Base-by-base conservation (phyloP, 2,797 vertebrate genomes). In the Australoheros facetus region DNA sequence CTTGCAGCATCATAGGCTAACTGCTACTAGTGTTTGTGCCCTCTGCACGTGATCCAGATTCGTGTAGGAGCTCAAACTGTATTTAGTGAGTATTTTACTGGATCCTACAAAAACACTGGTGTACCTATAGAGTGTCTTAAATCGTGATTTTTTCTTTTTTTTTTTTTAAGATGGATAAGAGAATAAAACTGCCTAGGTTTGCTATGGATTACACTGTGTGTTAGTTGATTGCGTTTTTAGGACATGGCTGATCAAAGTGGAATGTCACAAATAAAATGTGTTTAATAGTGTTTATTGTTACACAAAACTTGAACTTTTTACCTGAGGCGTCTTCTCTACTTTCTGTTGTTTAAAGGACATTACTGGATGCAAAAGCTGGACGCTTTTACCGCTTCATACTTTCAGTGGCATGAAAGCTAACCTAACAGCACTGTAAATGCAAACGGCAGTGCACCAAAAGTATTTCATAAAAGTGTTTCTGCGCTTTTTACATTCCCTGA, bases 211-310 rank as follows among this genome's bases (percentile, higher is more conserved):
- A 73, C 85, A 87, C 86, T 89, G 81, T 86, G 82, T 88, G 78
- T 78, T 91, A 77, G 74, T 19, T 83, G 34, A 80, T 89, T 79
- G 71, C 79, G 73, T 21, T 90, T 87, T 78, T 71, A 74, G 76
- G 83, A 85, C 37, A 60, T 59, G 56, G 79, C 90, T 90, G 86
- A 90, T 90, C 77, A 90, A 87, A 88, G 73, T 75, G 80, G 84
- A 91, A 89, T 90, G 79, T 88, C 71, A 83, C 80, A 72, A 79
- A 91, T 82, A 70, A 66, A 73, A 74, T 55, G 77, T 88, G 56
- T 88, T 91, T 82, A 84, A 60, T 77, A 82, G 71, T 91, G 81
- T 85, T 83, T 80, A 60, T 73, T 79, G 83, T 87, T 74, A 82
- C 73, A 78, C 79, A 76, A 81, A 90, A 88, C 87, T 82, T 93